Conservation (phyloP, 1,140 invertebrate genomes). For the Diorhabda sublineata region DNA sequence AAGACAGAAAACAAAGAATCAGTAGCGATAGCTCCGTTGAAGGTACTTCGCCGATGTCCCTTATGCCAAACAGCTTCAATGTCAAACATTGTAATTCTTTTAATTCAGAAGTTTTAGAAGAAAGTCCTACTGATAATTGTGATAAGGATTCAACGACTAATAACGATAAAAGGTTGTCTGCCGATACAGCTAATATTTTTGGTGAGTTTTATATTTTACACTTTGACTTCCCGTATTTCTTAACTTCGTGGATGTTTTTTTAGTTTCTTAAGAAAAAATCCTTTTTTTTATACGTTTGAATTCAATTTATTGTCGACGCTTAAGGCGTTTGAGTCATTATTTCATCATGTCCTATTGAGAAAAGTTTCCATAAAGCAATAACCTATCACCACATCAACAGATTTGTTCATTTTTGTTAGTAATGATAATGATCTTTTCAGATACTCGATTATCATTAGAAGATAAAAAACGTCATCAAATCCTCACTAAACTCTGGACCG, state of each 20-base stretch:
- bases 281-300: too few species aligned
- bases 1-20: constrained; percentile 9
- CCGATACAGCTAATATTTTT: constrained; percentile 38
- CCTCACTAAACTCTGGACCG: constrained; percentile 57
- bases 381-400: not conserved
- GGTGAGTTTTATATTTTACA: constrained; percentile 20
- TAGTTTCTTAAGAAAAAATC: too few species aligned
- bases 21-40: not conserved
- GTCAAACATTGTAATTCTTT: constrained; percentile 46
- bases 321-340: not conserved
- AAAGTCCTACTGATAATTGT: constrained; percentile 30
- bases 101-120: constrained; percentile 42
- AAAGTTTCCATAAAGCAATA: too few species aligned
- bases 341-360: not conserved
- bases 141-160: constrained; percentile 31
- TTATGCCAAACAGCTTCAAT: constrained; percentile 29
- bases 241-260: too few species aligned
- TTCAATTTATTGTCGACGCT: too few species aligned
- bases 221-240: too few species aligned
- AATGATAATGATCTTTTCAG: constrained; percentile 27
- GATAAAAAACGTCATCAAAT: constrained; percentile 58
- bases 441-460: constrained; percentile 52
- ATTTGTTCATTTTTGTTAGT: not conserved
- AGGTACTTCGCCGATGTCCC: not conserved
- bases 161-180: constrained; percentile 41